Evolutionary conservation across 2,113 vertebrate genomes (phyloP).

Genomic region (Catharus bicknelli): DNA sequence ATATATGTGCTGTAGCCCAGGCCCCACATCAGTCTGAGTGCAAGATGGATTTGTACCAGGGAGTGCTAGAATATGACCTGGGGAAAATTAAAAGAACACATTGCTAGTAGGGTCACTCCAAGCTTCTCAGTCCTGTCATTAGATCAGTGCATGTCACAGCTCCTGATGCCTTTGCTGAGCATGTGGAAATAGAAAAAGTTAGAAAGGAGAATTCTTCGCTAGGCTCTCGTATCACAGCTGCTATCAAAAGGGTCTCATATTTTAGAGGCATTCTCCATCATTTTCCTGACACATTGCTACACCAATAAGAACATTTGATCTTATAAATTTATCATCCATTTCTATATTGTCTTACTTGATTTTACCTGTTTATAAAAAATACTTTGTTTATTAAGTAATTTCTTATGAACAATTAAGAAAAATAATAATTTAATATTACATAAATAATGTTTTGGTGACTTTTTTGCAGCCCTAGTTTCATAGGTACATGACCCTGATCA

Average conservation of each 20-base stretch:
- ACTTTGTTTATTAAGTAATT: background rate
- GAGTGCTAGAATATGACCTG: background rate
- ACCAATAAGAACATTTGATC: background rate
- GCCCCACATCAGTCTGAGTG: background rate
- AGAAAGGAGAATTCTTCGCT: background rate
- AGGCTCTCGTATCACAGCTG: background rate
- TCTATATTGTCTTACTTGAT: background rate
- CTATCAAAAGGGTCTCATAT: background rate
- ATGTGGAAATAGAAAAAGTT: background rate
- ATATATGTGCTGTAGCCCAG: background rate
- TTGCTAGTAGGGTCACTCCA: background rate
- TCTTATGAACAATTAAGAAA: background rate
- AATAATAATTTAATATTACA: background rate
- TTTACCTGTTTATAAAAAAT: background rate
- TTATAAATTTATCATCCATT: background rate
- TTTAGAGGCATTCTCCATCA: background rate
- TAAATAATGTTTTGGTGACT: background rate
- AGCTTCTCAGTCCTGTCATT: background rate
- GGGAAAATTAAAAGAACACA: background rate
- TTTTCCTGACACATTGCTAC: background rate
- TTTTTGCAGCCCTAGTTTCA: background rate
- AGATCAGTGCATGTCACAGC: background rate
- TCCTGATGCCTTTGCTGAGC: background rate
- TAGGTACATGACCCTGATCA: accelerated
- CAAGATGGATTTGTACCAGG: background rate